A percentile compares a stretch with the other conserved stretches of the same genome.
These are phyloP conservation scores for Pocillopora verrucosa DNA, from an alignment of 64 coral and sea anemone genomes.

Conservation along the genomic window DNA sequence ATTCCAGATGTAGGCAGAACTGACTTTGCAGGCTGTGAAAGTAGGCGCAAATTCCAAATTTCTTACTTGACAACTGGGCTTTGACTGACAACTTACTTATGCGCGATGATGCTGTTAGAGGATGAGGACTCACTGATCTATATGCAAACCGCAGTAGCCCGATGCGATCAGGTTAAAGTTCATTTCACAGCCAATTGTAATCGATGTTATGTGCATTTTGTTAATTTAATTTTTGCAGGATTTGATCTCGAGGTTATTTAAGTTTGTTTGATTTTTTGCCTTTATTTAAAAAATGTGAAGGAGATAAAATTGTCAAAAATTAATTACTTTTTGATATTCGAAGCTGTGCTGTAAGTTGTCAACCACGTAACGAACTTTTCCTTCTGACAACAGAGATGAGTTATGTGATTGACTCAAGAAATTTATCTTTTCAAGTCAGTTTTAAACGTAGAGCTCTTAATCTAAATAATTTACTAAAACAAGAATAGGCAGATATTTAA, in stretches of 20 bases:
- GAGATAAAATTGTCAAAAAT: no score
- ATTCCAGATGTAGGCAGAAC: background rate
- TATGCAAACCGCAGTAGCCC: background rate
- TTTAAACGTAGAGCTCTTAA: no score
- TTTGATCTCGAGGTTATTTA: background rate
- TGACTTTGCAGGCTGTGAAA: constrained; percentile 19
- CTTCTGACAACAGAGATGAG: no score
- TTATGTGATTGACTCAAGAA: no score
- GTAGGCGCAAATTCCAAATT: constrained; percentile 32
- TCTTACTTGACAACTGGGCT: background rate
- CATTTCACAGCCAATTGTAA: constrained; percentile 28
- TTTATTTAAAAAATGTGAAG: no score
- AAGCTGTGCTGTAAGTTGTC: no score
- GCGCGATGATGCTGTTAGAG: background rate
- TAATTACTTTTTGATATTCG: no score
- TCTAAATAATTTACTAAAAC: no score
- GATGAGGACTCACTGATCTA: background rate
- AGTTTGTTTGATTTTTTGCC: no score
- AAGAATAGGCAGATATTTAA: no score
- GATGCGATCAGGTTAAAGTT: background rate
- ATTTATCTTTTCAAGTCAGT: no score
- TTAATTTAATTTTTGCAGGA: background rate
- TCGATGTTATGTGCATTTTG: background rate
- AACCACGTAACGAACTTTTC: no score
- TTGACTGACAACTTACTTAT: background rate